Evolutionary conservation across 2,113 vertebrate species (phyloP).

Genomic region (Lasiurus cinereus): DNA sequence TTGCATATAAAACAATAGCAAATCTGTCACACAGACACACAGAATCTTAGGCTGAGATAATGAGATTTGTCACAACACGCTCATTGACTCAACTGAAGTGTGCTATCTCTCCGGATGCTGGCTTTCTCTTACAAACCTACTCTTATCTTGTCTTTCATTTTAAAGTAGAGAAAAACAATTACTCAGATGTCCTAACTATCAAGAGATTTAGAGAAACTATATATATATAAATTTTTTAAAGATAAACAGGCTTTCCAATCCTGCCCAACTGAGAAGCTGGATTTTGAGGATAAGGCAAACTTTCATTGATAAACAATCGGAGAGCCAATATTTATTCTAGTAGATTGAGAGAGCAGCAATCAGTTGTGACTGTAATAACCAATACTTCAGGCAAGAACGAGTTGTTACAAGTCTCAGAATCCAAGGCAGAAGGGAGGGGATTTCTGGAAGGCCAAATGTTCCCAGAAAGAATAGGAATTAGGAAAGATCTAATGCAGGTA

Average conservation of each 20-base stretch:
- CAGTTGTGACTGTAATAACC: not conserved
- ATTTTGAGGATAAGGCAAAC: not conserved
- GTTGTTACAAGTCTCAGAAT: not conserved
- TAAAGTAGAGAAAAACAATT: constrained; percentile 57
- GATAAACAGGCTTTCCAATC: not conserved
- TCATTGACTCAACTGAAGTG: not conserved
- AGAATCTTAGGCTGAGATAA: constrained; percentile 12
- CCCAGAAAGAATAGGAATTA: constrained; percentile 33
- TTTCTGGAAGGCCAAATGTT: constrained; percentile 52
- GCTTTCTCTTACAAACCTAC: constrained; percentile 20
- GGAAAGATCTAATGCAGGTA: not conserved
- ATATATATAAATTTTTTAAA: not conserved
- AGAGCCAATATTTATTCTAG: not conserved
- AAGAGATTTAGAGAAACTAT: constrained; percentile 21
- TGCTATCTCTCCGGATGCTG: not conserved
- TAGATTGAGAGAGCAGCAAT: not conserved
- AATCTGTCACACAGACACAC: constrained; percentile 14
- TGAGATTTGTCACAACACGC: not conserved
- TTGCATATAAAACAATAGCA: constrained; percentile 44
- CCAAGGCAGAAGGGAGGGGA: not conserved
- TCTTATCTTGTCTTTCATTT: constrained; percentile 40
- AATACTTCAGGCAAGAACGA: not conserved
- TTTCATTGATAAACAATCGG: not conserved
- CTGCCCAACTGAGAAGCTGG: not conserved
- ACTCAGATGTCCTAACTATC: not conserved